These are phyloP conservation scores for Pandemis cinnamomeana DNA, from an alignment of 2,888 invertebrate genomes.

Conservation along the genomic window DNA sequence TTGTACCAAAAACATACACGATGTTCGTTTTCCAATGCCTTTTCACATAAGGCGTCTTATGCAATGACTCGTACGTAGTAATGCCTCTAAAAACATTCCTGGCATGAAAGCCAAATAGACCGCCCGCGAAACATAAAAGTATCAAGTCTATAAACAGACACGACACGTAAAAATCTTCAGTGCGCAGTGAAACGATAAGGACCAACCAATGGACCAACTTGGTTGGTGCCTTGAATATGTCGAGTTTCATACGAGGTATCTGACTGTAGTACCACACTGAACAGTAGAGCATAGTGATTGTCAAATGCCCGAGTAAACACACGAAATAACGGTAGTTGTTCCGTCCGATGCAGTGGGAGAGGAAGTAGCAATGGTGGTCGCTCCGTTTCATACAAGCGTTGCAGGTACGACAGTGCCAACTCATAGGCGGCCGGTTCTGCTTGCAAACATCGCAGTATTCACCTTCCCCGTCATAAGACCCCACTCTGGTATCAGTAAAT, in stretches of 20 bases:
- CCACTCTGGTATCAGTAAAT: constrained; percentile 4
- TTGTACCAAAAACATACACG: neutral
- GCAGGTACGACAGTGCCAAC: constrained; percentile 4
- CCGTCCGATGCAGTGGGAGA: neutral
- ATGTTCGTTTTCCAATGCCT: constrained; percentile 17
- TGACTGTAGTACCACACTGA: neutral
- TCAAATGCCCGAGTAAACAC: neutral
- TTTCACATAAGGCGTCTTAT: neutral
- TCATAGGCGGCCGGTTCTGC: neutral
- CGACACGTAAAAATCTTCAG: neutral
- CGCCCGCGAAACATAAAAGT: neutral
- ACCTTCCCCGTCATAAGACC: neutral
- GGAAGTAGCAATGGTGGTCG: constrained; percentile 11
- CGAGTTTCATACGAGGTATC: neutral
- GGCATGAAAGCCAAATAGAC: neutral
- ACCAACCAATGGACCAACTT: neutral
- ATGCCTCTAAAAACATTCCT: neutral
- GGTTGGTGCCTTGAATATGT: neutral
- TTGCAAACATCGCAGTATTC: constrained; percentile 4
- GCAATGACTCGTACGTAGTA: neutral
- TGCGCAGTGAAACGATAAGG: neutral
- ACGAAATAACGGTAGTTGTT: constrained; percentile 17
- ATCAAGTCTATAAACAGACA: neutral
- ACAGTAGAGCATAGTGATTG: neutral
- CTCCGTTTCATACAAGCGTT: neutral